Evolutionary conservation across 2,113 vertebrate species (phyloP), one percentile per base, ranked within the genome.

Genomic region (Psettodes erumei): DNA sequence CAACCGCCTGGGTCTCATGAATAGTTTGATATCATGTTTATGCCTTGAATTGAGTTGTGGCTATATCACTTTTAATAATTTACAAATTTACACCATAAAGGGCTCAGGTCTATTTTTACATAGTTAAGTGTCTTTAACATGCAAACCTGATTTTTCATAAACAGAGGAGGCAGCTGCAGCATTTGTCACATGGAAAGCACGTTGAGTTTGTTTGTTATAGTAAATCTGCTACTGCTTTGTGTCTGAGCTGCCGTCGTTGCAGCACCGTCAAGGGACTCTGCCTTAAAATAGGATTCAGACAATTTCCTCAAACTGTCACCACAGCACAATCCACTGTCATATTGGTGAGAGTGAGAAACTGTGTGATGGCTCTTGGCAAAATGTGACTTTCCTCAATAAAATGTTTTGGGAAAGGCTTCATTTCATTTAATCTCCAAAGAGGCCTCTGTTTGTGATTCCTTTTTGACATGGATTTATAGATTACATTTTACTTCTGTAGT

Each of bases 291-390:
- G 66, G 73, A 85, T 85, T 80, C 67, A 74, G 77, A 71, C 71
- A 70, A 69, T 86, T 88, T 86, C 76, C 76, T 80, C 74, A 63
- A 73, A 75, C 80, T 81, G 80, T 86, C 87, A 71, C 47, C 35
- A 4, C 74, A 12, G 56, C 54, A 68, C n/a, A 68, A 65, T 60
- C 37, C 21, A 13, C 55, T 51, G 45, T 85, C 70, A 78, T 79
- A 53, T 55, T 55, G 50, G 33, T 58, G 60, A 11, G 73, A 81
- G 59, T 28, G 63, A 68, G 28, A 65, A 74, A 56, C 28, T 1
- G 3, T 53, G 30, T 47, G 70, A 75, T 71, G 56, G 72, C 82
- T 82, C 33, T 27, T 37, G 71, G 71, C 75, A 72, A 60, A 82
- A 63, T 79, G 61, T 71, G 33, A 47, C 69, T 56, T 43, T 33